Base-by-base conservation (phyloP, 2,113 vertebrate species). In the Bujurquina vittata region DNA sequence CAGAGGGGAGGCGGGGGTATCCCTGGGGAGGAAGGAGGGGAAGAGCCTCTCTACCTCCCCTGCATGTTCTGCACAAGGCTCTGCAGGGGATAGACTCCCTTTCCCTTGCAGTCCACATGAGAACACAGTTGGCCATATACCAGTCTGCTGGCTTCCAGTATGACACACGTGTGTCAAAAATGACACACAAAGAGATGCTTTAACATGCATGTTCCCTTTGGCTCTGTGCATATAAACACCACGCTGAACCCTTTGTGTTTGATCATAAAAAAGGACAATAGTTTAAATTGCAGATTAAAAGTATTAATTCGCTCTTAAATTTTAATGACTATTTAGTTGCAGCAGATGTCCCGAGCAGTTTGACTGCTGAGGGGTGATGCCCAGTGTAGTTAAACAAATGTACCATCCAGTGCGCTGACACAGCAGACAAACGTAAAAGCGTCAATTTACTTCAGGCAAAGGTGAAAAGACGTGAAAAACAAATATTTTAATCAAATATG, bases 11-110 rank as follows among this genome's bases (percentile, higher is more conserved):
- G 23, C 56, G 56, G 84, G 75, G 81, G 85, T 15, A 46, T 82
- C 88, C 88, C 90, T 72, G 79, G 73, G 88, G 89, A 91, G 73
- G 61, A 20, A 85, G 84, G 40, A 84, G 81, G 75, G 79, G 78
- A 87, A 85, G 75, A 88, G 63, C 80, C 82, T 89, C 52, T 80
- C 89, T 87, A 83, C 89, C 91, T 93, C 90, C 87, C 80, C 84
- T 91, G 86, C 75, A 83, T 85, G 72, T 83, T 92, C 89, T 84
- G 43, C 85, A 86, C 79, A 81, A 89, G 80, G 76, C 79, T 92
- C 88, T 87, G 81, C 87, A 69, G 85, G 90, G 88, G 88, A 82
- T 84, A 83, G 84, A 80, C 78, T 85, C 80, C 67, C 88, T 77
- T 75, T 62, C 86, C 81, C 52, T 75, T 72, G 65, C n/a, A 14